Conservation (phyloP, 1,140 invertebrate genomes). For the Sarcophaga peregrina region DNA sequence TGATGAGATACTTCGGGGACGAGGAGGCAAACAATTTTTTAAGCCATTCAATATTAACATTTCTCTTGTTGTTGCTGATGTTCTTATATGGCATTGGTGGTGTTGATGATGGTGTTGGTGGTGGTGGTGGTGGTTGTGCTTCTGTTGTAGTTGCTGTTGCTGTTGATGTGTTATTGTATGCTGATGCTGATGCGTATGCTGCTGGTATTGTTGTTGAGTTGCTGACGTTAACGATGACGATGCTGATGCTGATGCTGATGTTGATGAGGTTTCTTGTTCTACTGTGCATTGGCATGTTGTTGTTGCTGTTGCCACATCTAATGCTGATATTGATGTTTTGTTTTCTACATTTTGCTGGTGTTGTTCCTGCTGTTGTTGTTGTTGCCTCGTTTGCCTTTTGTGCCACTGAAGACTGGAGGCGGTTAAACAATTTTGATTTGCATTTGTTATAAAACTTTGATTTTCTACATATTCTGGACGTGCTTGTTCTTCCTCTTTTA, state of each 20-base stretch:
- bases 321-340: background rate
- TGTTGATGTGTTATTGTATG: too few relatives aligned
- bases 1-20: slow-evolving; percentile 6
- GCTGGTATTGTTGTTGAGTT: background rate
- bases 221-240: background rate
- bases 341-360: slow-evolving; percentile 1
- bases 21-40: slow-evolving; percentile 17
- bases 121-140: background rate
- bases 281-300: slow-evolving; percentile 17
- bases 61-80: background rate
- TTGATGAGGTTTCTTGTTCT: slow-evolving; percentile 34
- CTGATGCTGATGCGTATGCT: background rate
- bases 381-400: background rate
- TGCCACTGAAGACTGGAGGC: slow-evolving; percentile 37
- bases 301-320: slow-evolving; percentile 18
- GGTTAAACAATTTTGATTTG: slow-evolving; percentile 36
- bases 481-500: slow-evolving; percentile 38
- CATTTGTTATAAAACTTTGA: slow-evolving; percentile 43
- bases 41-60: background rate
- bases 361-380: slow-evolving; percentile 49
- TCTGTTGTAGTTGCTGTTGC: background rate
- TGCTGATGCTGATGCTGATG: background rate
- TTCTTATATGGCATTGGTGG: background rate
- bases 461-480: slow-evolving; percentile 48
- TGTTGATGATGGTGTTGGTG: background rate